Percentiles rank a stretch among this genome's conserved stretches.
Conservation (phyloP, 30 jellyfish, hydroid and myxozoan genomes). For the Aurelia coerulea region DNA sequence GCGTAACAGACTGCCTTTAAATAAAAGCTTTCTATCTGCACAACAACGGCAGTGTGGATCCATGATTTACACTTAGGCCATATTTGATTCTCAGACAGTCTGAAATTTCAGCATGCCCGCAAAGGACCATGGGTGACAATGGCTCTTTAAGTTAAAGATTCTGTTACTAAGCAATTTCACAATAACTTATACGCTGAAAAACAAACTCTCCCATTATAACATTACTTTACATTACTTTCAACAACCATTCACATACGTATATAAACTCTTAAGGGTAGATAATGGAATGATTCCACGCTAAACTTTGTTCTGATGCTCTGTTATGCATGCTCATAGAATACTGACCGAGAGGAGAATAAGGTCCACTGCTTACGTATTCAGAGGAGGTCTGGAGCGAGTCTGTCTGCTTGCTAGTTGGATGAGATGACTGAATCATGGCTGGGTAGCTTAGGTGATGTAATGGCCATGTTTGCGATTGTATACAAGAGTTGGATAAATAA, state of each 20-base stretch:
- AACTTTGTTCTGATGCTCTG: slow-evolving; percentile 79
- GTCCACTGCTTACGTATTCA: slow-evolving; percentile 57
- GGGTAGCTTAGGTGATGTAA: slow-evolving; percentile 90
- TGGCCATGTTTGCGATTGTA: slow-evolving; percentile 96
- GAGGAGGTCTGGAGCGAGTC: slow-evolving; percentile 83
- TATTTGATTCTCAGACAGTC: too few relatives aligned
- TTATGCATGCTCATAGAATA: slow-evolving; percentile 65
- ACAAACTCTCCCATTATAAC: too few relatives aligned
- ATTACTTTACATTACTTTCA: neutral
- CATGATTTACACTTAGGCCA: too few relatives aligned
- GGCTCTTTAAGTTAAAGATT: too few relatives aligned
- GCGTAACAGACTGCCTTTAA: too few relatives aligned
- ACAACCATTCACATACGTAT: neutral
- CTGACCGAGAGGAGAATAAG: slow-evolving; percentile 86
- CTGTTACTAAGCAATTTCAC: too few relatives aligned
- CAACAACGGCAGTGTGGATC: too few relatives aligned
- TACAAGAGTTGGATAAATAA: slow-evolving; percentile 64
- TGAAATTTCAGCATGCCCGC: too few relatives aligned
- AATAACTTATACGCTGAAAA: too few relatives aligned
- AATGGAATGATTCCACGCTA: slow-evolving; percentile 88
- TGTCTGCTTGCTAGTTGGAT: slow-evolving; percentile 74
- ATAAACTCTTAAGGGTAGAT: slow-evolving; percentile 69
- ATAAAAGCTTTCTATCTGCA: too few relatives aligned
- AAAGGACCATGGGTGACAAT: too few relatives aligned
- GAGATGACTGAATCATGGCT: slow-evolving; percentile 80